phyloP scores from a whole-genome alignment of 2,888 invertebrate species.

The Notodonta dromedarius region DNA sequence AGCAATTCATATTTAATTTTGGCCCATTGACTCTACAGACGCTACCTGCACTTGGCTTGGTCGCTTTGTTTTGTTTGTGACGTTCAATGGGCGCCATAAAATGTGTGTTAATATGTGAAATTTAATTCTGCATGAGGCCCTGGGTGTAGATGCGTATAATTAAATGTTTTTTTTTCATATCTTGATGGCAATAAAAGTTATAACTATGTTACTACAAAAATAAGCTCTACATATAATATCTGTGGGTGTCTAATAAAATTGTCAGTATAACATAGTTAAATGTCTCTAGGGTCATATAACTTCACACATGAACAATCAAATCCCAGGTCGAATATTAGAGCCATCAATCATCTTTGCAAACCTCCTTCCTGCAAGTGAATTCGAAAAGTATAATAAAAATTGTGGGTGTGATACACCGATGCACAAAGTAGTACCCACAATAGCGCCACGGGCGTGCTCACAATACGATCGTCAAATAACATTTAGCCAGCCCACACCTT shows the following conservation, averaged over 20 bases:
- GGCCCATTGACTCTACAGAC: conserved; percentile 57
- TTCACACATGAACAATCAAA: conserved; percentile 60
- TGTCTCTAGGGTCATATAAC: conserved; percentile 74
- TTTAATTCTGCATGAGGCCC: conserved; percentile 7
- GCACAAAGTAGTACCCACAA: conserved; percentile 64
- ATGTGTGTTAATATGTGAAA: neutral
- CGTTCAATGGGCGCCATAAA: neutral
- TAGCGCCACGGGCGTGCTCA: conserved; percentile 76
- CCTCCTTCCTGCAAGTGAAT: conserved; percentile 69
- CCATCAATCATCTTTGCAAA: conserved; percentile 72
- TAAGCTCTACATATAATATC: neutral
- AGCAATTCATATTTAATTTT: conserved; percentile 71
- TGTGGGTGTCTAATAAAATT: neutral
- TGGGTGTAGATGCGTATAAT: neutral
- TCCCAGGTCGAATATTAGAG: conserved; percentile 50
- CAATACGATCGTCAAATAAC: conserved; percentile 82
- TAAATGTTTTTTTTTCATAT: neutral
- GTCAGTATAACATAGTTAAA: too few species aligned
- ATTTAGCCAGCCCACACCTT: conserved; percentile 83
- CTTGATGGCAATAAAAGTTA: too few species aligned
- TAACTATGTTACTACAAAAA: too few species aligned
- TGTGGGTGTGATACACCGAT: conserved; percentile 79
- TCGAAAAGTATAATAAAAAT: conserved; percentile 72
- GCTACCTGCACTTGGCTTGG: conserved; percentile 58
- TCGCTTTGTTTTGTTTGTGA: conserved; percentile 34